Percentiles rank a stretch among this genome's conserved stretches.
Conservation (phyloP, 2,113 vertebrate species). For the Peromyscus californicus region DNA sequence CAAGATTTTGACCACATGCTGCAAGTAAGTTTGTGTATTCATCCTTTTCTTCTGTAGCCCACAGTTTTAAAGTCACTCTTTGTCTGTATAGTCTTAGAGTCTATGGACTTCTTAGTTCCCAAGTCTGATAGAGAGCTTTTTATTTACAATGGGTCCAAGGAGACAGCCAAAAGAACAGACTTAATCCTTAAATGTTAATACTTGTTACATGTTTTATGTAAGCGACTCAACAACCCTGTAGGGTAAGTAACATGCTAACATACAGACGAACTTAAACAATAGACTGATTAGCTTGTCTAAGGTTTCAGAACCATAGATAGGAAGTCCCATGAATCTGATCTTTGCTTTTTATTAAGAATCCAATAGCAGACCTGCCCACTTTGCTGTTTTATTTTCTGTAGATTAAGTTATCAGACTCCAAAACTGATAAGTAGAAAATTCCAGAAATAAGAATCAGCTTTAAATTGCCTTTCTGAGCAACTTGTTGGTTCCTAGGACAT, state of each 20-base stretch:
- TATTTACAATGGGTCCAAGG: conserved; percentile 1
- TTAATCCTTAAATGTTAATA: background rate
- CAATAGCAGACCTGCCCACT: too few species aligned
- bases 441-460: background rate
- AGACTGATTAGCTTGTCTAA: background rate
- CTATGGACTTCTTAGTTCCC: conserved; percentile 43
- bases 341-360: conserved; percentile 17
- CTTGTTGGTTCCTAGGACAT: background rate
- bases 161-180: background rate
- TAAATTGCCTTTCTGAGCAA: background rate
- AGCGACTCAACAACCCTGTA: background rate
- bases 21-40: conserved; percentile 88
- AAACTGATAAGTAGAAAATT: conserved; percentile 22
- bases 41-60: conserved; percentile 49
- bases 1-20: conserved; percentile 98
- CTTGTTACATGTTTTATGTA: background rate
- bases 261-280: background rate
- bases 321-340: conserved; percentile 4
- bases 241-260: conserved; percentile 32
- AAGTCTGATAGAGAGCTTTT: conserved; percentile 19
- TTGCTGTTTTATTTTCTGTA: background rate
- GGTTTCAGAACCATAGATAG: background rate
- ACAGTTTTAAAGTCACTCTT: conserved; percentile 31
- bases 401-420: background rate
- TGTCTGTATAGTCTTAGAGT: conserved; percentile 40